Evolutionary conservation across 2,888 invertebrate species (phyloP), one percentile per base, ranked within the genome.

Genomic region (Ernsta delagoae): DNA sequence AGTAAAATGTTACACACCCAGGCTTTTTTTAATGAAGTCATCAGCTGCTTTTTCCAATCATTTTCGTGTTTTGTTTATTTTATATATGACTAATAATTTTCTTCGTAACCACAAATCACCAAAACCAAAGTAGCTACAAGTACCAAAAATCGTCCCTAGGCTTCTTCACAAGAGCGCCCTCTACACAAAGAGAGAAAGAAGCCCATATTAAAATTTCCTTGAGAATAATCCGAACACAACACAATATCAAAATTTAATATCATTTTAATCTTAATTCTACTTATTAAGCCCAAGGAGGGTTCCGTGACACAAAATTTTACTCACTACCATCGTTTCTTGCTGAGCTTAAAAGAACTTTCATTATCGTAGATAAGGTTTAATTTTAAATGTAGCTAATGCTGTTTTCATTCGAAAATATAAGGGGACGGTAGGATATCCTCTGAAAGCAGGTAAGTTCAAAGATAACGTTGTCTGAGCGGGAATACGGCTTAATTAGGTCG

Each of bases 171-270:
- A 24, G 16, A 61, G 11, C 70, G 73, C 70, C 71, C 74, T 75
- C 77, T 72, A 79, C 81, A 83, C 83, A 87, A 86, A 88, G 86
- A 78, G 80, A 78, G 80, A 83, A 83, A 85, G 85, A 71, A 83
- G 85, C 79, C 79, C 78, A 90, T 78, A 77, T 78, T 76, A 78
- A 77, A 76, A 76, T 77, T 75, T 90, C 89, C 91, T 90, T 87
- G 83, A 82, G 81, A 88, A 85, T 93, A 93, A 92, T 89, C 92
- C 92, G 88, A 86, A 90, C 84, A 86, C 90, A 92, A 90, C 91
- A 92, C 90, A 92, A 93, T 92, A 91, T 92, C 88, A 92, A 92
- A 92, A 92, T 92, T 92, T 93, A 92, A 93, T 93, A 93, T 92
- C 87, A 90, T 92, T 92, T 90, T 93, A 92, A 92, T 92, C 92